Base-by-base conservation (phyloP, 2,113 vertebrate species). In the Antennarius striatus region DNA sequence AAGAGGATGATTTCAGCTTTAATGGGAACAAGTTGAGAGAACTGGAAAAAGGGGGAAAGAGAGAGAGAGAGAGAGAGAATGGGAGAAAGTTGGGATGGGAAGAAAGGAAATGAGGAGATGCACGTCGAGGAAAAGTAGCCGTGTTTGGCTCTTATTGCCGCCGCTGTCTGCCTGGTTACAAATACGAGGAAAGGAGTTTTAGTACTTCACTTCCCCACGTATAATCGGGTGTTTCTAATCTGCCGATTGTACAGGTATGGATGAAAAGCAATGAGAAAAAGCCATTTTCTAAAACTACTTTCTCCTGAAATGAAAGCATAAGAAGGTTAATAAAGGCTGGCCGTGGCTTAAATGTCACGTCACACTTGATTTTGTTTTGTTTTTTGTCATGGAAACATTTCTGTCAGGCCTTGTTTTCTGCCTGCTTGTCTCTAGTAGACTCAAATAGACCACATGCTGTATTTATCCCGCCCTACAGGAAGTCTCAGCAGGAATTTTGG, bases 201-300 rank as follows among this genome's bases (percentile, higher is more conserved):
- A 88, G 81, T 57, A 67, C 69, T 70, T 55, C 52, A 51, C 66
- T 72, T 52, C 22, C 52, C 68, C 40, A 49, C 32, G 39, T 73
- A 72, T 84, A 66, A 45, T 74, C 77, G 32, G 32, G 3, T 36
- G 32, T 36, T 36, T 36, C 32, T 36, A 36, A 36, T 36, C 32
- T 36, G 32, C 32, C 32, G 3, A 36, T 36, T 36, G 32, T 36
- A 22, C 22, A 22, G 22, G 22, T 22, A 59, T 68, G 73, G 76
- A 85, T 80, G 74, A 77, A 86, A 87, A 85, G 73, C 76, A 82
- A 85, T 88, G 81, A 78, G 73, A 60, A 55, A 15, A 50, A 54
- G 69, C 29, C 39, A 28, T 55, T 56, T 65, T 86, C 76, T 66
- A 66, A 78, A 53, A 73, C 42, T 7, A 22, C 72, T 74, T 67